phyloP scores from a whole-genome alignment of 2,888 invertebrate species.

The Ormyrus rosae region DNA sequence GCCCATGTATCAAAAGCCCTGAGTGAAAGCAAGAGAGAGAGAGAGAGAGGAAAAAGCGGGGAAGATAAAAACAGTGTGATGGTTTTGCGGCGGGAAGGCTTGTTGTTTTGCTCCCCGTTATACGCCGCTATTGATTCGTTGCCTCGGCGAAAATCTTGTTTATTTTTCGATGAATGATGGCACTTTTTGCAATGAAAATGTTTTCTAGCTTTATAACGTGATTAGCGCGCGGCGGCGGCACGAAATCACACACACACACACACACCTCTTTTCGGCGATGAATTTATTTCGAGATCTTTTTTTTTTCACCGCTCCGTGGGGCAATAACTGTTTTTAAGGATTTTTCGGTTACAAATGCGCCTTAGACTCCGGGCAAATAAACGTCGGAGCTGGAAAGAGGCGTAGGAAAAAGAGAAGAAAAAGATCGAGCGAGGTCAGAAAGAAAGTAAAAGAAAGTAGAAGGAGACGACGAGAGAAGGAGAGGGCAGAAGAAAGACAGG shows the following conservation, averaged over 20 bases:
- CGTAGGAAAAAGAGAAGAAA: not conserved
- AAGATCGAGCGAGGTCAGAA: slow-evolving; percentile 4
- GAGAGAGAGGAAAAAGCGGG: not conserved
- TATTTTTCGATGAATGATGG: too few species aligned
- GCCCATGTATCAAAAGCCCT: slow-evolving; percentile 45
- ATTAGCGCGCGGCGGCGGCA: too few species aligned
- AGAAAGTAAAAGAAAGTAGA: not conserved
- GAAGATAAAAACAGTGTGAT: slow-evolving; percentile 38
- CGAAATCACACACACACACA: too few species aligned
- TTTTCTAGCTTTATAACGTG: too few species aligned
- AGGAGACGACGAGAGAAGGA: slow-evolving; percentile 12
- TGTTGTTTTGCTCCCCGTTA: too few species aligned
- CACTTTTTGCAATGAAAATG: too few species aligned
- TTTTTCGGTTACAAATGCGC: slow-evolving; percentile 10
- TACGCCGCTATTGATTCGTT: too few species aligned
- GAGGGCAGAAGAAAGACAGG: slow-evolving; percentile 21
- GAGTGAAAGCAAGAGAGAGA: not conserved
- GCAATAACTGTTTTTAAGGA: too few species aligned
- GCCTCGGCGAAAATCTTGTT: too few species aligned
- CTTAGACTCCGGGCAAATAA: slow-evolving; percentile 45
- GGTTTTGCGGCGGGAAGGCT: slow-evolving; percentile 33
- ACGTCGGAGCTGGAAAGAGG: slow-evolving; percentile 37
- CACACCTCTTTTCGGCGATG: too few species aligned
- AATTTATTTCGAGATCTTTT: too few species aligned
- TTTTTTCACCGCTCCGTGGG: too few species aligned